phyloP scores from a whole-genome alignment of 2,888 invertebrate genomes.

The Parnassius glacialis region DNA sequence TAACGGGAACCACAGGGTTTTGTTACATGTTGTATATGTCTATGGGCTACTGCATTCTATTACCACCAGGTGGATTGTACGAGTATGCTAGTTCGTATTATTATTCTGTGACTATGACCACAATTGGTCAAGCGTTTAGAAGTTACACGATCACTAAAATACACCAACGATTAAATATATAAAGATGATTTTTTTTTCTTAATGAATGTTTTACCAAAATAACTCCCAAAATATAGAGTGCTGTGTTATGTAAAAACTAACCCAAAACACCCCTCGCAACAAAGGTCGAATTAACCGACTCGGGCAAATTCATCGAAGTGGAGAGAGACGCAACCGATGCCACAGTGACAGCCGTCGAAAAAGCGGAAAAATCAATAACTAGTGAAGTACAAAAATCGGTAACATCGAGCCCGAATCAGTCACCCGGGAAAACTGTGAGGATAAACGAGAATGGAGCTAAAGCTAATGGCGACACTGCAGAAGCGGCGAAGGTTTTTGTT shows the following conservation, averaged over 20 bases:
- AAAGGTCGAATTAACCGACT: slow-evolving; percentile 77
- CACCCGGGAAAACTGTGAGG: slow-evolving; percentile 69
- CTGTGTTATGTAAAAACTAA: slow-evolving; percentile 58
- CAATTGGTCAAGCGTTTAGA: too few relatives aligned
- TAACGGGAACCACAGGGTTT: too few relatives aligned
- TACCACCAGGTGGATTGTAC: too few relatives aligned
- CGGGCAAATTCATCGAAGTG: slow-evolving; percentile 78
- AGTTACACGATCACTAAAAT: too few relatives aligned
- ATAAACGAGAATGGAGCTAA: slow-evolving; percentile 69
- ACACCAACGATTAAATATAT: too few relatives aligned
- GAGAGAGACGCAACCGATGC: slow-evolving; percentile 55
- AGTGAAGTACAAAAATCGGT: slow-evolving; percentile 41
- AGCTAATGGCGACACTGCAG: slow-evolving; percentile 54
- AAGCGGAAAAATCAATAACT: slow-evolving; percentile 36
- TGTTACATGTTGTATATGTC: too few relatives aligned
- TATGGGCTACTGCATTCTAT: too few relatives aligned
- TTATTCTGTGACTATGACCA: too few relatives aligned
- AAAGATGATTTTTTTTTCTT: too few relatives aligned
- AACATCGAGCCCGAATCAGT: slow-evolving; percentile 56
- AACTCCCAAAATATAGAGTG: slow-evolving; percentile 41
- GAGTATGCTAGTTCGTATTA: too few relatives aligned
- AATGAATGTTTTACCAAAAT: slow-evolving; percentile 7
- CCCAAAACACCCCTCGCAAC: slow-evolving; percentile 49
- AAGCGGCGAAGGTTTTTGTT: slow-evolving; percentile 40
- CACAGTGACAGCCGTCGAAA: slow-evolving; percentile 28